Conservation (phyloP, 2,888 invertebrate species). For the Phaedon cochleariae region DNA sequence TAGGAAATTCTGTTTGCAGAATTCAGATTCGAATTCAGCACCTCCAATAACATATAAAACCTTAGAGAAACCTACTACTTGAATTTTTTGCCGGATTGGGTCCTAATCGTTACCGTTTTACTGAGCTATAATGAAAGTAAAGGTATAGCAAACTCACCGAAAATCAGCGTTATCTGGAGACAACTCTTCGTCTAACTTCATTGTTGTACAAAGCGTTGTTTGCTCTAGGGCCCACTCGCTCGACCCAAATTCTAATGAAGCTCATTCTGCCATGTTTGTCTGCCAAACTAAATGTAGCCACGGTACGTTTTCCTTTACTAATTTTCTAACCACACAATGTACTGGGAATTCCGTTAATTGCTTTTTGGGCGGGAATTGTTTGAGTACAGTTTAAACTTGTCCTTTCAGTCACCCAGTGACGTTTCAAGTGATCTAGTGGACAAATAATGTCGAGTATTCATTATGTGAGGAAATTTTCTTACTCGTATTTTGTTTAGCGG, state of each 20-base stretch:
- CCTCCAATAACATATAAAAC: too few species aligned
- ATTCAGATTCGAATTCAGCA: too few species aligned
- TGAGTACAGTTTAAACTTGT: constrained; percentile 37
- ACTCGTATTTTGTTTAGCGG: neutral
- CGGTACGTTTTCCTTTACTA: constrained; percentile 55
- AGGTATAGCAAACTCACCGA: too few species aligned
- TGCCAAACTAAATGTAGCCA: constrained; percentile 49
- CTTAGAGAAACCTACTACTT: too few species aligned
- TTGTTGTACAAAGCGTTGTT: constrained; percentile 44
- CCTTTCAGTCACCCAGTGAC: neutral
- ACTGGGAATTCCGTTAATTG: constrained; percentile 56
- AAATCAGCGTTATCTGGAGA: too few species aligned
- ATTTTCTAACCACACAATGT: constrained; percentile 55
- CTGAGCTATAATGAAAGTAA: too few species aligned
- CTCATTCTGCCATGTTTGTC: constrained; percentile 55
- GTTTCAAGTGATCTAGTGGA: neutral
- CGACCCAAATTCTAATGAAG: constrained; percentile 52
- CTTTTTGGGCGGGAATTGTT: constrained; percentile 55
- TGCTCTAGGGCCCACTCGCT: constrained; percentile 47
- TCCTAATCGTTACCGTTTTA: too few species aligned
- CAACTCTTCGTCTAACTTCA: too few species aligned
- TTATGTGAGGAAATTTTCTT: neutral
- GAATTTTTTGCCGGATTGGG: too few species aligned
- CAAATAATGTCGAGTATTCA: neutral
- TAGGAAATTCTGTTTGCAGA: too few species aligned